Conservation (phyloP, 2,113 vertebrate species). For the Entomyzon cyanotis region DNA sequence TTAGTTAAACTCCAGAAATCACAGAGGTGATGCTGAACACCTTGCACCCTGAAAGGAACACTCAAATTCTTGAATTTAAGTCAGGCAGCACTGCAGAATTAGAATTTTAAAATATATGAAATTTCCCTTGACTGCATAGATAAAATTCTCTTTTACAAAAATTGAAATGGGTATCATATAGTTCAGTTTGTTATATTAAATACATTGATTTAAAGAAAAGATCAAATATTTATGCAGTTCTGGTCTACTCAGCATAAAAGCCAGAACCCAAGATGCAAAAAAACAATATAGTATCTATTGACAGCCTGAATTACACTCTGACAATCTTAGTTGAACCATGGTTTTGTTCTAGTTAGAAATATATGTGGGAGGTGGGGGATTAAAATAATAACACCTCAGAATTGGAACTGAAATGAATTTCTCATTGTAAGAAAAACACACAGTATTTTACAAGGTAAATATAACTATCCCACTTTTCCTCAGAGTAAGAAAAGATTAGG, state of each 20-base stretch:
- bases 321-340: neutral
- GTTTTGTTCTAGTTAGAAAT: conserved; percentile 3
- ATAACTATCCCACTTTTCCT: neutral
- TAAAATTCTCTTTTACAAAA: neutral
- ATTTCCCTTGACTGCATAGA: neutral
- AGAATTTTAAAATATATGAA: neutral
- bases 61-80: neutral
- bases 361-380: neutral
- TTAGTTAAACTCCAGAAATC: neutral
- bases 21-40: neutral
- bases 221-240: neutral
- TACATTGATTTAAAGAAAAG: neutral
- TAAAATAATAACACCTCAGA: conserved; percentile 17
- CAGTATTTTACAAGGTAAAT: conserved; percentile 45
- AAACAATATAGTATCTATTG: neutral
- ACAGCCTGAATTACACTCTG: neutral
- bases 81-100: neutral
- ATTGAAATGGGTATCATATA: neutral
- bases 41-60: neutral
- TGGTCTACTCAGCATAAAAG: neutral
- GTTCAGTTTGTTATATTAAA: neutral
- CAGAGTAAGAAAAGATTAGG: conserved; percentile 14
- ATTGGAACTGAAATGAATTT: conserved; percentile 9
- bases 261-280: neutral
- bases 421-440: conserved; percentile 40